These are phyloP conservation scores for Aricia agestis DNA, from an alignment of 1,140 invertebrate genomes.

Conservation along the genomic window DNA sequence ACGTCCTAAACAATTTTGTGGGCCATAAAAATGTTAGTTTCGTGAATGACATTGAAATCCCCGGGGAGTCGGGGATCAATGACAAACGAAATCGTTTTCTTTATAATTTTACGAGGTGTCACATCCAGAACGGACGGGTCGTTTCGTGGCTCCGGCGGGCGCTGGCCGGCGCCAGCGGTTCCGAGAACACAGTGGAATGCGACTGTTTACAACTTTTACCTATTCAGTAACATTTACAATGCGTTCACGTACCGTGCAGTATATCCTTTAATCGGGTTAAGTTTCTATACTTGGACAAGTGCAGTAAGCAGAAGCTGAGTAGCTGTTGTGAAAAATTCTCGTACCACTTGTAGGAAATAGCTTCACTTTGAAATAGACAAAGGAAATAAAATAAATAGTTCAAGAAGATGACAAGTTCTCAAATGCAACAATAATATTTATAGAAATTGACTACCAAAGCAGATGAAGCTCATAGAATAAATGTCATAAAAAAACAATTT, in stretches of 20 bases:
- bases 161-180: slow-evolving; percentile 53
- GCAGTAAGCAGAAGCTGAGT: not conserved
- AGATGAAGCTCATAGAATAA: not conserved
- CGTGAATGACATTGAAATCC: not conserved
- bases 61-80: not conserved
- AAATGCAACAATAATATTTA: too few species aligned
- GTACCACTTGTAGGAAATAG: not conserved
- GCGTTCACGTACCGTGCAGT: slow-evolving; percentile 50
- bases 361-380: too few species aligned
- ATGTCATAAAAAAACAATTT: not conserved
- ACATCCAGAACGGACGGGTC: slow-evolving; percentile 24
- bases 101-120: slow-evolving; percentile 6
- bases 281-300: not conserved
- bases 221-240: slow-evolving; percentile 70
- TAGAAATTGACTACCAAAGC: not conserved
- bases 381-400: too few species aligned
- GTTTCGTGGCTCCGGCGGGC: slow-evolving; percentile 30
- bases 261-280: not conserved
- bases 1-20: not conserved
- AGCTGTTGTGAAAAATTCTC: not conserved
- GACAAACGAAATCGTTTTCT: not conserved
- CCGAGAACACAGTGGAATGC: slow-evolving; percentile 60
- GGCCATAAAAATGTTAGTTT: not conserved
- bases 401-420: too few species aligned
- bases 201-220: slow-evolving; percentile 73